A percentile compares a stretch with the other conserved stretches of the same genome.
These are phyloP conservation scores for Frankliniella intonsa DNA, from an alignment of 2,888 invertebrate species.

Conservation along the genomic window DNA sequence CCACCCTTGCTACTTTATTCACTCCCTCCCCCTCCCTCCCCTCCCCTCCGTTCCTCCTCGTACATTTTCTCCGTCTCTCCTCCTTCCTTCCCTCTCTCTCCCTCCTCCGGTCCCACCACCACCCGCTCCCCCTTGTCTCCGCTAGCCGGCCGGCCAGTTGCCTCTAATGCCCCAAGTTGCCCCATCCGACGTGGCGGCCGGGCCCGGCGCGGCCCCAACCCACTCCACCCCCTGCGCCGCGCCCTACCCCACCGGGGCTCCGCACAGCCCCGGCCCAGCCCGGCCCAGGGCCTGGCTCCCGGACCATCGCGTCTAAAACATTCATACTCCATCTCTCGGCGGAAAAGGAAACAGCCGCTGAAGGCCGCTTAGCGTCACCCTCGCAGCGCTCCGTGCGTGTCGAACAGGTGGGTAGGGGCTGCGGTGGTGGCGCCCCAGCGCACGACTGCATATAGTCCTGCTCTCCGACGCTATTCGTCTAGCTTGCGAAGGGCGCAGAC, in stretches of 20 bases:
- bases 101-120: neutral
- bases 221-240: neutral
- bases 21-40: neutral
- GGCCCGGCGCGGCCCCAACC: neutral
- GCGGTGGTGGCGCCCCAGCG: no score
- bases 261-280: no score
- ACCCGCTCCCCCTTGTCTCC: no score
- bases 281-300: neutral
- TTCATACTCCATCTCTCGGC: conserved; percentile 5
- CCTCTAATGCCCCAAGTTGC: conserved; percentile 19
- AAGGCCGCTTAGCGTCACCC: neutral
- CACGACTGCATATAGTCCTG: no score
- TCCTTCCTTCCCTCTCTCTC: no score
- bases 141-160: neutral
- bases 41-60: no score
- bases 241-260: neutral
- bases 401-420: no score
- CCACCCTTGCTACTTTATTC: conserved; percentile 20
- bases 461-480: no score
- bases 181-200: neutral
- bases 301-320: neutral
- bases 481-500: no score
- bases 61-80: no score
- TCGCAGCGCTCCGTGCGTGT: no score
- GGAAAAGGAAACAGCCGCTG: neutral